phyloP scores from a whole-genome alignment of 2,113 vertebrate species.

The Ceratotherium simum region DNA sequence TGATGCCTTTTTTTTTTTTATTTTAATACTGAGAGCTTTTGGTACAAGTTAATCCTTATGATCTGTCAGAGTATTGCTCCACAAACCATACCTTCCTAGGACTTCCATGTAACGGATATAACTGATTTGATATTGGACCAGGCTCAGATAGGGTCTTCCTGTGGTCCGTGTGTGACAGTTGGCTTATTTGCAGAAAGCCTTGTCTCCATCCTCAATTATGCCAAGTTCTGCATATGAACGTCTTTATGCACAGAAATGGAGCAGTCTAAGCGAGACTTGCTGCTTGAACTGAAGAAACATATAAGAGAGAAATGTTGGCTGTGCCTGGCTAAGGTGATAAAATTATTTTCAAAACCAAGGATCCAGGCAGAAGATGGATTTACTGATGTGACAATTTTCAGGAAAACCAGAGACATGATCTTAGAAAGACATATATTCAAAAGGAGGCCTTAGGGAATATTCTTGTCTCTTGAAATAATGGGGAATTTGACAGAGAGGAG shows the following conservation, averaged over 20 bases:
- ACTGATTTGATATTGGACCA: not conserved
- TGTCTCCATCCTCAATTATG: not conserved
- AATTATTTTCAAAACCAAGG: slow-evolving; percentile 52
- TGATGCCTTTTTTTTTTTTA: not conserved
- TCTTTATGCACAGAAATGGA: slow-evolving; percentile 2
- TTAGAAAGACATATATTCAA: slow-evolving; percentile 57
- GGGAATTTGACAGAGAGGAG: slow-evolving; percentile 57
- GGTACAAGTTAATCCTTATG: slow-evolving; percentile 35
- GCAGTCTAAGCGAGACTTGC: slow-evolving; percentile 38
- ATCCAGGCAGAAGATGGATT: slow-evolving; percentile 56
- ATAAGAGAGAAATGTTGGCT: slow-evolving; percentile 22
- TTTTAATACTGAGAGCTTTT: not conserved
- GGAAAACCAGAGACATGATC: slow-evolving; percentile 46
- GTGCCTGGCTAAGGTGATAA: slow-evolving; percentile 16
- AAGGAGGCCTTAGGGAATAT: slow-evolving; percentile 58
- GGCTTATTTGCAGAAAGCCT: slow-evolving; percentile 6
- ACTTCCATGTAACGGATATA: not conserved
- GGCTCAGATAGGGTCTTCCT: not conserved
- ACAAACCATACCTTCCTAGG: not conserved
- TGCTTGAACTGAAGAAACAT: slow-evolving; percentile 22
- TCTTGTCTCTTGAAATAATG: slow-evolving; percentile 67
- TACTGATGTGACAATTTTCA: slow-evolving; percentile 62
- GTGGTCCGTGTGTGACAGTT: not conserved
- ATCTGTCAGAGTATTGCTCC: not conserved
- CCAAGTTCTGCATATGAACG: not conserved